Conservation (phyloP, 2,797 vertebrate species). For the Rhynchotus rufescens region DNA sequence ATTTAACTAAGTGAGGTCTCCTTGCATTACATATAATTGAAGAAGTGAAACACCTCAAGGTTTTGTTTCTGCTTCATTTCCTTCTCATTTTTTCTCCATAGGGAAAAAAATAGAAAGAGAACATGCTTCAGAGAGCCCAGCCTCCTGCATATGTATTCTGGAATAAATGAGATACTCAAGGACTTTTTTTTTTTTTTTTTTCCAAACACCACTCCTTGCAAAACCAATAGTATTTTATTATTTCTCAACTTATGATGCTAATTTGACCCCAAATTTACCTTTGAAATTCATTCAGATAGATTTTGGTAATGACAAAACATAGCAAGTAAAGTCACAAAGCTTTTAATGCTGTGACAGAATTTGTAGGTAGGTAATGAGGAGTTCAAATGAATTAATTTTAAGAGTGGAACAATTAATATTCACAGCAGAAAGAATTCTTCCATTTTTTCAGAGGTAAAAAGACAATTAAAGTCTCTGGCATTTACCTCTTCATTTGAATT, state of each 20-base stretch:
- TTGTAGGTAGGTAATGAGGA: slow-evolving; percentile 20
- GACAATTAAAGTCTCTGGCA: slow-evolving; percentile 7
- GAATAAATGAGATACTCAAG: slow-evolving; percentile 27
- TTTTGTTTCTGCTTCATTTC: slow-evolving; percentile 58
- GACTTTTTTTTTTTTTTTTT: not conserved
- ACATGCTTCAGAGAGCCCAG: not conserved
- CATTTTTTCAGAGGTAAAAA: slow-evolving; percentile 39
- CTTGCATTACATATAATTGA: slow-evolving; percentile 42
- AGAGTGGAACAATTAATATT: slow-evolving; percentile 38
- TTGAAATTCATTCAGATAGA: not conserved
- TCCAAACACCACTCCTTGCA: slow-evolving; percentile 7
- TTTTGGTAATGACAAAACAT: not conserved
- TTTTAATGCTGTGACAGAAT: not conserved
- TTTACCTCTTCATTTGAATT: slow-evolving; percentile 54
- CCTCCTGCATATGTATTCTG: not conserved
- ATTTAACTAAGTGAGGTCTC: slow-evolving; percentile 30
- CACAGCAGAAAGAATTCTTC: slow-evolving; percentile 3
- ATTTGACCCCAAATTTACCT: not conserved
- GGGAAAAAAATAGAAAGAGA: not conserved
- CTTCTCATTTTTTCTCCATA: not conserved
- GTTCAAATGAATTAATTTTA: slow-evolving; percentile 37
- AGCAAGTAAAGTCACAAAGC: not conserved
- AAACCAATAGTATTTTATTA: slow-evolving; percentile 38
- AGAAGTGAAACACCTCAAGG: slow-evolving; percentile 25
- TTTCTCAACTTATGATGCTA: not conserved